Percentiles rank a stretch among this genome's conserved stretches.
Conservation (phyloP, 1,140 invertebrate species). For the Penaeus vannamei region DNA sequence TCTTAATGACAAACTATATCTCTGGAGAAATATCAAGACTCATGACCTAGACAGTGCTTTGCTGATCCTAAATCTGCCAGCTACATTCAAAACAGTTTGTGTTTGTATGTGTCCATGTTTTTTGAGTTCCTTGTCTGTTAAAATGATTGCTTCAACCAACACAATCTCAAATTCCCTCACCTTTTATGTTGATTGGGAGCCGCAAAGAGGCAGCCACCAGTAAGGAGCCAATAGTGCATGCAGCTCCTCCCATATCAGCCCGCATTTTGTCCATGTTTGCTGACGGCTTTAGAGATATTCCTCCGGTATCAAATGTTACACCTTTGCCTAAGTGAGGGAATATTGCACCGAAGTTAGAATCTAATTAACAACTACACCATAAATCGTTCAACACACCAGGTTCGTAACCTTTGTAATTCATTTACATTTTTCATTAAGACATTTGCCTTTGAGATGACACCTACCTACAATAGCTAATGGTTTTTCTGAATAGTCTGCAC, state of each 20-base stretch:
- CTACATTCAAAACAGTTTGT: too few species aligned
- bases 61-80: too few species aligned
- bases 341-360: not conserved
- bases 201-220: conserved; percentile 81
- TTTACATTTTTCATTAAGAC: too few species aligned
- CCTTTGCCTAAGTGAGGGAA: conserved; percentile 79
- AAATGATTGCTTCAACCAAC: too few species aligned
- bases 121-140: too few species aligned
- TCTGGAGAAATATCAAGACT: too few species aligned
- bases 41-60: too few species aligned
- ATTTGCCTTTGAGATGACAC: not conserved
- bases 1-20: too few species aligned
- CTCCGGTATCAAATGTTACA: conserved; percentile 92
- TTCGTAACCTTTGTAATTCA: too few species aligned
- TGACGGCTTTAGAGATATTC: conserved; percentile 86
- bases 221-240: conserved; percentile 82
- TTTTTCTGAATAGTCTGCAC: conserved; percentile 70
- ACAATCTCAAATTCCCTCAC: conserved; percentile 69
- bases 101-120: too few species aligned
- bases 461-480: conserved; percentile 79
- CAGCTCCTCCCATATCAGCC: conserved; percentile 92
- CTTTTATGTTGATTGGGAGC: conserved; percentile 81
- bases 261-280: conserved; percentile 87
- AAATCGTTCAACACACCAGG: not conserved
- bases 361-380: not conserved